Evolutionary conservation across 2,797 vertebrate genomes (phyloP).

Genomic region (Todus mexicanus): DNA sequence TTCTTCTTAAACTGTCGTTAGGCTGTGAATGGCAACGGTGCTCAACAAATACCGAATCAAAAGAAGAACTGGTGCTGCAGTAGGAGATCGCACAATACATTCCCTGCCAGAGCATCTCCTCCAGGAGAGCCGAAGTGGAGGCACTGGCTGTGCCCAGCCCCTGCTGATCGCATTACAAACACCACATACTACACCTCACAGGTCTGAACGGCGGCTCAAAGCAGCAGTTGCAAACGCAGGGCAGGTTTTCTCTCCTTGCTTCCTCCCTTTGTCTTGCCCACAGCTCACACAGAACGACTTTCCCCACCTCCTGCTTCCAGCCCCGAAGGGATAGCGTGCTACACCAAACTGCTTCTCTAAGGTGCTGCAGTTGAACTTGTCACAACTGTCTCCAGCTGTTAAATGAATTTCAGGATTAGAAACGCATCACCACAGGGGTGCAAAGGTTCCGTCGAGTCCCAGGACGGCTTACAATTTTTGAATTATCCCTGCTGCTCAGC

Average conservation of each 20-base stretch:
- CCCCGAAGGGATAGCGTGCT: neutral
- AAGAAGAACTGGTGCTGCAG: neutral
- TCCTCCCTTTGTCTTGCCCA: conserved; percentile 20
- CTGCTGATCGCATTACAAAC: neutral
- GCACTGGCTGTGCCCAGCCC: neutral
- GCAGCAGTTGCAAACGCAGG: neutral
- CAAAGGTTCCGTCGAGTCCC: neutral
- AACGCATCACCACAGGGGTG: neutral
- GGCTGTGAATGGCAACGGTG: neutral
- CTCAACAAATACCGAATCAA: neutral
- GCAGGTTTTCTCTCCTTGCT: neutral
- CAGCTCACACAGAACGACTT: neutral
- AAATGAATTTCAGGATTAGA: neutral
- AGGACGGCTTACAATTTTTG: neutral
- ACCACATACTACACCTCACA: neutral
- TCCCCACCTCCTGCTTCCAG: neutral
- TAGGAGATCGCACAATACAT: neutral
- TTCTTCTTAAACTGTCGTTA: neutral
- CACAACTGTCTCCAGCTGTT: neutral
- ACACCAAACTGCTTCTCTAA: neutral
- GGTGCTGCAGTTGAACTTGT: neutral
- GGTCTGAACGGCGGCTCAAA: neutral
- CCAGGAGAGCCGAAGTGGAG: neutral
- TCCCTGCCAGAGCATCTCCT: neutral
- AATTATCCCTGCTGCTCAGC: neutral